Evolutionary conservation across 2,888 invertebrate species (phyloP).

Genomic region (Hydrotaea diabolus): DNA sequence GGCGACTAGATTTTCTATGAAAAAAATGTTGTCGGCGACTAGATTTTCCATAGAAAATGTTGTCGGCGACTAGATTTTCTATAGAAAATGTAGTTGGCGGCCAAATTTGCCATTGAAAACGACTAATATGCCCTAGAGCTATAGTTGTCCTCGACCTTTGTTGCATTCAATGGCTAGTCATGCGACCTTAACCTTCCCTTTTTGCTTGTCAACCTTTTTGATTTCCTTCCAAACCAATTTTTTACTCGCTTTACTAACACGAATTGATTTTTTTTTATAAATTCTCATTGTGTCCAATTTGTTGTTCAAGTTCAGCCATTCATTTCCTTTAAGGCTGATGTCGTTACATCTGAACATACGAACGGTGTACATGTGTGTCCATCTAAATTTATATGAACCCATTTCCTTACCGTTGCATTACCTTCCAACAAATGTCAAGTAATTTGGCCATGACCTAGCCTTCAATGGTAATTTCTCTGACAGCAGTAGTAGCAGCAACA

Average conservation of each 20-base stretch:
- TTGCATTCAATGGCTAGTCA: too few relatives aligned
- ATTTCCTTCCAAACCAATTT: neutral
- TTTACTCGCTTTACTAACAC: neutral
- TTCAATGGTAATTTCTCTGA: slow-evolving; percentile 60
- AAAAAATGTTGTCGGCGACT: too few relatives aligned
- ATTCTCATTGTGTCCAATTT: neutral
- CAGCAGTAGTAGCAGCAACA: slow-evolving; percentile 31
- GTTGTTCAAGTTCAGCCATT: neutral
- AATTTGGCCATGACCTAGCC: slow-evolving; percentile 76
- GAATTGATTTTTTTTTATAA: neutral
- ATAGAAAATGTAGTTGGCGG: neutral
- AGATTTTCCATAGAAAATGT: too few relatives aligned
- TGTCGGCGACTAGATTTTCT: neutral
- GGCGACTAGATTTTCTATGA: too few relatives aligned
- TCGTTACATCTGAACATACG: too few relatives aligned
- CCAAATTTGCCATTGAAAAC: too few relatives aligned
- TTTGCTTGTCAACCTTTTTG: neutral
- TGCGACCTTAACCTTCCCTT: too few relatives aligned
- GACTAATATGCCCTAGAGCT: too few relatives aligned
- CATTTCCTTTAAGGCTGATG: neutral
- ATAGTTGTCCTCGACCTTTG: too few relatives aligned
- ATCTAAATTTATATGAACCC: neutral
- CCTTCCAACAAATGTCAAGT: slow-evolving; percentile 74
- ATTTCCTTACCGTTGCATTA: slow-evolving; percentile 1
- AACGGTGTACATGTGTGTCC: neutral